phyloP scores from a whole-genome alignment of 2,888 invertebrate species.

The Lagria hirta region DNA sequence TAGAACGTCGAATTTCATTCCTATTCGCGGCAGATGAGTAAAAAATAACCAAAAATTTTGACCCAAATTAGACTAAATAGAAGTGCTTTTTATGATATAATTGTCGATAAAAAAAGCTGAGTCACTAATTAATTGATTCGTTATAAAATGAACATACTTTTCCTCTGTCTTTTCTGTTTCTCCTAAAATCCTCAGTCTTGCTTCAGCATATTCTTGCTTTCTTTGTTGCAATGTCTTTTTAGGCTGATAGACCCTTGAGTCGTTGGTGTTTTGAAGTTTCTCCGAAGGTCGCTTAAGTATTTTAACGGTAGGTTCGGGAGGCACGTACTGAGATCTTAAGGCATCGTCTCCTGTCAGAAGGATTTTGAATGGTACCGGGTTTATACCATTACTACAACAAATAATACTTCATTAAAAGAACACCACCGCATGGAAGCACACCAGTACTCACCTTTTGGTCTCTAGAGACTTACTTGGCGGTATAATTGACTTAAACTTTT shows the following conservation, averaged over 20 bases:
- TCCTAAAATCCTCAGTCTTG: conserved; percentile 85
- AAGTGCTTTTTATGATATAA: no score
- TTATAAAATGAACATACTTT: conserved; percentile 8
- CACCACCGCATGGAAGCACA: neutral
- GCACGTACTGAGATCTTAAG: conserved; percentile 75
- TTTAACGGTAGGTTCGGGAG: conserved; percentile 80
- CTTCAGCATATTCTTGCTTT: conserved; percentile 92
- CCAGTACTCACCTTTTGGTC: conserved; percentile 44
- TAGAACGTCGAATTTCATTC: no score
- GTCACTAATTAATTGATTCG: neutral
- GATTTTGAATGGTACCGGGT: conserved; percentile 64
- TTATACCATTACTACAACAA: conserved; percentile 49
- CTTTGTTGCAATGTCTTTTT: conserved; percentile 85
- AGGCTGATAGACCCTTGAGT: conserved; percentile 69
- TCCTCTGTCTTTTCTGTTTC: conserved; percentile 78
- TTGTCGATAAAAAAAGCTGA: neutral
- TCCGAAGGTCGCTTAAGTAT: conserved; percentile 75
- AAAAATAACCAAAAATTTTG: conserved; percentile 5
- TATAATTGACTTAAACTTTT: conserved; percentile 52
- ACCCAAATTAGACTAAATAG: no score
- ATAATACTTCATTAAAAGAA: conserved; percentile 41
- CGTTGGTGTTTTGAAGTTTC: conserved; percentile 59
- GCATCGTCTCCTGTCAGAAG: conserved; percentile 78
- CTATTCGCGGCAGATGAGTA: no score
- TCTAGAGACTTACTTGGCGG: conserved; percentile 48